phyloP scores from a whole-genome alignment of 2,888 invertebrate species.

The Congeria kusceri region DNA sequence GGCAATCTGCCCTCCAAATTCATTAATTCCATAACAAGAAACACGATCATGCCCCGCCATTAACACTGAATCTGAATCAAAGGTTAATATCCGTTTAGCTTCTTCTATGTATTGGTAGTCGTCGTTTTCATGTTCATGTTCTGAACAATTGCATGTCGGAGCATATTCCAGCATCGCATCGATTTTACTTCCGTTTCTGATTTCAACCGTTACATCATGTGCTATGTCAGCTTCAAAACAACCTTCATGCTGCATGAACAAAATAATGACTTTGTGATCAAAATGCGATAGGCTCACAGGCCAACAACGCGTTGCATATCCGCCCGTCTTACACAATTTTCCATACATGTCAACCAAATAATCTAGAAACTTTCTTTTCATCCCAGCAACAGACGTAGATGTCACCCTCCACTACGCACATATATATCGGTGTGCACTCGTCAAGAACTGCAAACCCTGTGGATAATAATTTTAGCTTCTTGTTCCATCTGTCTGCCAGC shows the following conservation, averaged over 20 bases:
- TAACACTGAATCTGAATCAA: background rate
- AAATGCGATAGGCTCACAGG: background rate
- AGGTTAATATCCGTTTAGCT: background rate
- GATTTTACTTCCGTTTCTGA: background rate
- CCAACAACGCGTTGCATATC: background rate
- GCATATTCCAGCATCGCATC: background rate
- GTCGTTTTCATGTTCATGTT: background rate
- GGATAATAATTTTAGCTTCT: too few relatives aligned
- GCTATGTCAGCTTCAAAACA: background rate
- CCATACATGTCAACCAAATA: too few relatives aligned
- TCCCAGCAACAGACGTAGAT: too few relatives aligned
- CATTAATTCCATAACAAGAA: background rate
- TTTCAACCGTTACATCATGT: background rate
- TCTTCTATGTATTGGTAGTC: background rate
- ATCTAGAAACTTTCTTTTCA: too few relatives aligned
- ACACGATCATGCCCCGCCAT: background rate
- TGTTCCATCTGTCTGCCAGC: too few relatives aligned
- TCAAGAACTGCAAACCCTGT: too few relatives aligned
- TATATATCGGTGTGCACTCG: too few relatives aligned
- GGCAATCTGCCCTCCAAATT: background rate
- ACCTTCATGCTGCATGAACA: background rate
- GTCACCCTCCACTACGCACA: too few relatives aligned
- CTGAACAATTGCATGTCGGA: background rate
- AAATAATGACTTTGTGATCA: background rate
- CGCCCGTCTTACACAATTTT: too few relatives aligned